Evolutionary conservation across 1,140 invertebrate genomes (phyloP), one percentile per base, ranked within the genome.

Genomic region (Zaprionus inermis): DNA sequence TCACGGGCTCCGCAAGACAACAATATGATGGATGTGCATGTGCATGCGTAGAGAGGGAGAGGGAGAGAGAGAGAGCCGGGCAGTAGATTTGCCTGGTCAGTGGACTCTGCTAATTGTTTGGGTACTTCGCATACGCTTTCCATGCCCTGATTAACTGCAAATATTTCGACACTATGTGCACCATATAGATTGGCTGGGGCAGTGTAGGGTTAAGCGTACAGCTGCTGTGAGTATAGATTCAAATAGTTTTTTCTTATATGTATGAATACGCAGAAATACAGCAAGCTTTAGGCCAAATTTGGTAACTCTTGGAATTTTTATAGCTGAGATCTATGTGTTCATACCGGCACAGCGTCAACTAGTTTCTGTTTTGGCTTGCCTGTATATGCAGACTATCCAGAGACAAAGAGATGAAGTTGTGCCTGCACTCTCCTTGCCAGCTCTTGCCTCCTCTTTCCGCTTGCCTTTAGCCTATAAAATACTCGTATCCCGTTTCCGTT

Each of bases 401-500:
- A 28, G 16, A 28, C 41, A 49, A 22, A 3, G 11, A 20, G 44
- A 49, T 49, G 18, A 12, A 49, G 44, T 12, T 49, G 44, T 5
- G 44, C 18, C 10, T 20, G 7, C 18, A 18, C 16, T 22, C 12
- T 12, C 16, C 18, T n/a, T n/a, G n/a, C n/a, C n/a, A n/a, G n/a
- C 11, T 5, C 7, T 20, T 10, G 18, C 1, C 10, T 54, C 51
- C 55, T 30, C 55, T 7, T 57, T 56, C 30, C 54, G 30, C 38
- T 57, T 58, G 32, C 11, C 61, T 44, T 51, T 52, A 18, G 41
- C 34, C 55, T 56, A 44, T 67, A 72, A 72, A 67, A 67, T 28
- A 41, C 46, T 41, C 44, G 55, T 66, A 46, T 72, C 41, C 69
- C 68, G 68, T 66, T 76, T 72, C 73, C 73, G 68, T 38, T 72